Percentiles rank a stretch among this genome's conserved stretches.
Evolutionary conservation across 2,888 invertebrate genomes (phyloP).

Genomic region (Schizaphis graminum): DNA sequence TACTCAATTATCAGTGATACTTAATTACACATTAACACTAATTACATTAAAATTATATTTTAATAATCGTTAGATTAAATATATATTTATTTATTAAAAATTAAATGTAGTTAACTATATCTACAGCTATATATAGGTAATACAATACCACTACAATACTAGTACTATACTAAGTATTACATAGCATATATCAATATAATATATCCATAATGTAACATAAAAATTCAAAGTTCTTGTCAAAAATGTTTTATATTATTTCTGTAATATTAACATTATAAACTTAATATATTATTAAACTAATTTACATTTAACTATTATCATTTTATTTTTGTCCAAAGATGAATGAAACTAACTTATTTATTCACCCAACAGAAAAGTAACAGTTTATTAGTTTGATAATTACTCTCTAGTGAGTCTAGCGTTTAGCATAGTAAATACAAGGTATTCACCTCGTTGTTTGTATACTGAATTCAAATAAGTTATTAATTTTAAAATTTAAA

Average conservation of each 20-base stretch:
- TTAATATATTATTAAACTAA: neutral
- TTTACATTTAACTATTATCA: neutral
- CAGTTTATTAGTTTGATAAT: neutral
- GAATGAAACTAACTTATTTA: neutral
- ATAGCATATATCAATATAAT: neutral
- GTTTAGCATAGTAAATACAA: neutral
- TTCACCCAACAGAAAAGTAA: neutral
- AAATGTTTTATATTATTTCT: neutral
- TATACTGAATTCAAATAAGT: neutral
- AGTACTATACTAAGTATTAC: neutral
- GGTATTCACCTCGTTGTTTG: neutral
- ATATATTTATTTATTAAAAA: constrained; percentile 8
- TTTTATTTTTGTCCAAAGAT: neutral
- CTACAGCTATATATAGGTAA: neutral
- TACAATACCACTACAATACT: neutral
- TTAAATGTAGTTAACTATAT: neutral
- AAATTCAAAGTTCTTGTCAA: neutral
- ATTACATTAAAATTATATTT: constrained; percentile 5
- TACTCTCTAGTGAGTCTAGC: neutral
- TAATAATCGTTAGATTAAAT: neutral
- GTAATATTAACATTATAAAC: neutral
- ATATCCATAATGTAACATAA: neutral
- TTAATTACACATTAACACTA: neutral
- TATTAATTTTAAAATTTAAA: neutral
- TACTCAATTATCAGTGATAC: neutral